A percentile compares a stretch with the other conserved stretches of the same genome.
phyloP scores from a whole-genome alignment of 2,113 vertebrate genomes.

The Oenanthe oenanthe region DNA sequence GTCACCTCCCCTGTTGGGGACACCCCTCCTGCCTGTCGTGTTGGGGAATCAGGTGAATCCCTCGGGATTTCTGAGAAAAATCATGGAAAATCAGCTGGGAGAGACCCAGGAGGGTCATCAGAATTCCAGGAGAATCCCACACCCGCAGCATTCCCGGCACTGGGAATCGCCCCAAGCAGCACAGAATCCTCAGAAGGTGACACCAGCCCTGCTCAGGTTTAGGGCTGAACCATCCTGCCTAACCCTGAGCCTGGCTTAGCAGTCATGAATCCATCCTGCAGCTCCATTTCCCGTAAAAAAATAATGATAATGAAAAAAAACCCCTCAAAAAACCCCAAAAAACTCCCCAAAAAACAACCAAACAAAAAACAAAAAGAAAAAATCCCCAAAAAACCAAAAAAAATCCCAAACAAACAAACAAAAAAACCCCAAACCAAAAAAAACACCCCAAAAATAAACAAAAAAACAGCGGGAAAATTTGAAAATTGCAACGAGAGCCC shows the following conservation, averaged over 20 bases:
- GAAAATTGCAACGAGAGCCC: background rate
- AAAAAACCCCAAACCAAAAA: background rate
- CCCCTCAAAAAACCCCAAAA: too few species aligned
- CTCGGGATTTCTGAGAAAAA: background rate
- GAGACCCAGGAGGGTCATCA: rapidly evolving
- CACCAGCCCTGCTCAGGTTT: background rate
- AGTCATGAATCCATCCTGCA: background rate
- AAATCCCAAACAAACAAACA: too few species aligned
- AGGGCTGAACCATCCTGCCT: rapidly evolving
- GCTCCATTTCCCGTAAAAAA: background rate
- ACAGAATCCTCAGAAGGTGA: rapidly evolving
- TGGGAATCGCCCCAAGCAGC: background rate
- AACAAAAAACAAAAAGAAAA: too few species aligned
- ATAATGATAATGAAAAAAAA: too few species aligned
- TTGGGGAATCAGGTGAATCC: background rate
- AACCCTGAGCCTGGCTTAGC: background rate
- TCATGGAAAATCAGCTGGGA: background rate
- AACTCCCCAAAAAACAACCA: too few species aligned
- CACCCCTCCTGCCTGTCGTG: background rate
- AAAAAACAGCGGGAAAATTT: background rate
- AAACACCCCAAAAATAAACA: background rate
- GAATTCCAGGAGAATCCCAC: background rate
- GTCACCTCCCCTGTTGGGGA: background rate
- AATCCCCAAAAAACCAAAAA: too few species aligned
- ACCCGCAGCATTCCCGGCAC: rapidly evolving